Percentiles rank a stretch among this genome's conserved stretches.
Conservation (phyloP, 2,113 vertebrate genomes). For the Parus major region DNA sequence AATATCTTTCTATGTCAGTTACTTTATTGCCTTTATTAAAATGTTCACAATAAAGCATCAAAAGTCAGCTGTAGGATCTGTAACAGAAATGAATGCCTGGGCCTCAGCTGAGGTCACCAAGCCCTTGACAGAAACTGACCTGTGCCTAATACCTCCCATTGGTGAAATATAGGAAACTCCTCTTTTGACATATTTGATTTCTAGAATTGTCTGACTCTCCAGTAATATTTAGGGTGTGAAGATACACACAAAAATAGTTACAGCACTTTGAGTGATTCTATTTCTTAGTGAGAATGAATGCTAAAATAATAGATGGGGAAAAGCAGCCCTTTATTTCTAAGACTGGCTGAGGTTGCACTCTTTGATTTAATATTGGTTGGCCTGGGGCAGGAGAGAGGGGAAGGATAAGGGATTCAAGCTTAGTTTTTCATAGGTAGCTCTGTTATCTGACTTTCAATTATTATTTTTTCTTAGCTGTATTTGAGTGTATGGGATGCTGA, state of each 20-base stretch:
- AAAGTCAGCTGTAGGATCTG: not conserved
- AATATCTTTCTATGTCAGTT: not conserved
- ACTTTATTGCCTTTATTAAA: not conserved
- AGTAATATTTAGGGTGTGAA: not conserved
- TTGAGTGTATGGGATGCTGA: not conserved
- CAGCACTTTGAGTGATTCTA: not conserved
- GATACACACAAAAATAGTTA: not conserved
- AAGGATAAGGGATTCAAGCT: not conserved
- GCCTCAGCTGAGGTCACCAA: not conserved
- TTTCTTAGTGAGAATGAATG: not conserved
- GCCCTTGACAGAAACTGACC: not conserved
- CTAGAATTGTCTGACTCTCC: not conserved
- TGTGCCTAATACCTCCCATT: not conserved
- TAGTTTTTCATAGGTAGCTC: not conserved
- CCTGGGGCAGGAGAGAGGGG: not conserved
- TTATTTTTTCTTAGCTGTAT: not conserved
- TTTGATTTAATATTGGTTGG: not conserved
- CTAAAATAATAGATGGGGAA: not conserved
- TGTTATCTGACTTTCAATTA: not conserved
- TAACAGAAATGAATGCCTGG: not conserved
- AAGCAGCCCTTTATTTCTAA: not conserved
- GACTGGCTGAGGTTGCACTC: not conserved
- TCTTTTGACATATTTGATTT: not conserved
- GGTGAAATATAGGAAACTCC: not conserved
- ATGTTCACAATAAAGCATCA: not conserved